Evolutionary conservation across 2,797 vertebrate species (phyloP), one percentile per base, ranked within the genome.

Genomic region (Botia almorhae): DNA sequence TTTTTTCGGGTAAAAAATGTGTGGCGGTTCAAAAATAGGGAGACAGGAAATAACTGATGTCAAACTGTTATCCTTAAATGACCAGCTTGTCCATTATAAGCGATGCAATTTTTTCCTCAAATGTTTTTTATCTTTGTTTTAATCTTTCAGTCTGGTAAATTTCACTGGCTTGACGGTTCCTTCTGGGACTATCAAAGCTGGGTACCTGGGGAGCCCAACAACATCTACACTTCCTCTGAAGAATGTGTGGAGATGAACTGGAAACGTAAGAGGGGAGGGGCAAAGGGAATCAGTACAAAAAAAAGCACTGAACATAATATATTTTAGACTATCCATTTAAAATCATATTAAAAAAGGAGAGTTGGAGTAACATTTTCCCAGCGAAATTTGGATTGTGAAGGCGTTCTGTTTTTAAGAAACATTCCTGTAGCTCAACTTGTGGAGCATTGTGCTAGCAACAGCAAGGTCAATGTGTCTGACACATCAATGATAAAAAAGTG

Each of bases 81-180:
- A 29, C 29, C 29, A 29, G 29, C 29, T 29, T 29, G 29, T 29
- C 29, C 29, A 29, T 29, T 29, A 29, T 29, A 29, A 29, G 29
- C 29, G 26, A 46, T 60, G 19, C 21, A 8, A 14, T 0, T 16
- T 26, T 14, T 53, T 19, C 17, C 0, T 39, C 39, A 39, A 5
- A 39, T 6, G 0, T 8, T 1, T 39, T 39, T 39, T 39, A 39
- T 6, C 7, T 39, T 39, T 23, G 7, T 16, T 29, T 43, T 4
- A 56, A n/a, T 19, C 8, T 58, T 33, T 72, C 5, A 64, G 73
- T 33, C 58, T 64, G 43, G 43, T 19, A 75, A 16, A 51, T 64
- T 75, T 33, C 4, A 21, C 4, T 75, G 73, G 60, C 33, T 16
- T 33, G 73, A 75, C 19, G 73, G 73, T 16, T 65, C 73, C 26